A percentile compares a stretch with the other conserved stretches of the same genome.
Evolutionary conservation across 2,888 invertebrate genomes (phyloP).

Genomic region (Drosophila dives): DNA sequence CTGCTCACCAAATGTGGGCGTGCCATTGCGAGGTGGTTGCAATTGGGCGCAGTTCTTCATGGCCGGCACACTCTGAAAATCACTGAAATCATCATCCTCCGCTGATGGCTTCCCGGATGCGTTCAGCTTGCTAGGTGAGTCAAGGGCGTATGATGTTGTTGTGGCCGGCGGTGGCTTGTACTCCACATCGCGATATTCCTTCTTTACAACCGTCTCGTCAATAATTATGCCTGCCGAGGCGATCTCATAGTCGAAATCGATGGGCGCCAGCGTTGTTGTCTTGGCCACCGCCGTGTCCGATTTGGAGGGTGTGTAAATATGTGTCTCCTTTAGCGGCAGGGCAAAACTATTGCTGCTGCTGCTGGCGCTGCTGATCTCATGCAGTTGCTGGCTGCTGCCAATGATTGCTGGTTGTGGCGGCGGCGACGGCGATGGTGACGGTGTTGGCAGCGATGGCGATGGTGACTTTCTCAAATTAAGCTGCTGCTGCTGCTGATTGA

Average conservation of each 20-base stretch:
- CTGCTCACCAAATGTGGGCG: conserved; percentile 71
- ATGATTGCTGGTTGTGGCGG: conserved; percentile 11
- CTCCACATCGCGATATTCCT: conserved; percentile 85
- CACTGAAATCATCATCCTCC: conserved; percentile 85
- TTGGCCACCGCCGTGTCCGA: conserved; percentile 73
- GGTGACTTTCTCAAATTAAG: conserved; percentile 68
- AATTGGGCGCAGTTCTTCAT: conserved; percentile 33
- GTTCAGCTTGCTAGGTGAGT: conserved; percentile 55
- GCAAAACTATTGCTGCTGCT: conserved; percentile 75
- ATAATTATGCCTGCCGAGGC: conserved; percentile 85
- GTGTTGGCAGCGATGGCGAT: conserved; percentile 24
- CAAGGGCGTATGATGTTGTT: conserved; percentile 61
- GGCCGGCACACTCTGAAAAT: conserved; percentile 85
- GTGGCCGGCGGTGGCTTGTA: conserved; percentile 79
- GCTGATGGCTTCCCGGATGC: conserved; percentile 12
- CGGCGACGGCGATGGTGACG: conserved; percentile 21
- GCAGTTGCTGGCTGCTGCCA: conserved; percentile 33
- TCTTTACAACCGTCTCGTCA: conserved; percentile 84
- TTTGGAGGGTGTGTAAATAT: conserved; percentile 84
- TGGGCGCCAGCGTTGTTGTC: conserved; percentile 75
- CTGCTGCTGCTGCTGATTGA: conserved; percentile 56
- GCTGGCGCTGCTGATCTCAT: conserved; percentile 68
- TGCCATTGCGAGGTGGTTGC: conserved; percentile 63
- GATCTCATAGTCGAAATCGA: conserved; percentile 84
- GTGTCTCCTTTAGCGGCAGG: conserved; percentile 84